phyloP scores from a whole-genome alignment of 2,888 invertebrate species.

The Chirona hameri region DNA sequence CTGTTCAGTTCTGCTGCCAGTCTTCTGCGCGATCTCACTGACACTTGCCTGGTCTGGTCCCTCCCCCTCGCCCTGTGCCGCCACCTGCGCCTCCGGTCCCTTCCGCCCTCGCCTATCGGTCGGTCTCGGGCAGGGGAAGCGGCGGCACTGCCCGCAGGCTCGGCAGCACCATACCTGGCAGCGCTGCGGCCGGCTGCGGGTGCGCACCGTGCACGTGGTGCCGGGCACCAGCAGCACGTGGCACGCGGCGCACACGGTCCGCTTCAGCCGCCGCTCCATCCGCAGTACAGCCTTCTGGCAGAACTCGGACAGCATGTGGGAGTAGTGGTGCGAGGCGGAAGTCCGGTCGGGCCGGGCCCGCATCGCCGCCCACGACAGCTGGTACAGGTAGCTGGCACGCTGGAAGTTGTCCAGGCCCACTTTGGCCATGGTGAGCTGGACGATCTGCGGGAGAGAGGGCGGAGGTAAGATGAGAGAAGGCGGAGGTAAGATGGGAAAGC shows the following conservation, averaged over 20 bases:
- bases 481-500: too few relatives aligned
- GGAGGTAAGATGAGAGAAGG: too few relatives aligned
- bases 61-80: background rate
- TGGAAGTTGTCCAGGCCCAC: conserved; percentile 91
- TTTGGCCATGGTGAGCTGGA: conserved; percentile 88
- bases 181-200: conserved; percentile 6
- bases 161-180: background rate
- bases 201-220: conserved; percentile 22
- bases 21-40: too few relatives aligned
- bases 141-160: background rate
- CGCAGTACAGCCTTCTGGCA: conserved; percentile 22
- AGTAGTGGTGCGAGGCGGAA: background rate
- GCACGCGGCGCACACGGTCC: background rate
- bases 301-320: background rate
- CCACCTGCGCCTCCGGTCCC: background rate
- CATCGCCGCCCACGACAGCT: conserved; percentile 56
- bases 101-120: background rate
- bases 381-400: conserved; percentile 74
- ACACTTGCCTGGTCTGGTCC: too few relatives aligned
- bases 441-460: conserved; percentile 58
- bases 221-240: conserved; percentile 2
- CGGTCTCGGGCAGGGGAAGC: background rate
- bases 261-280: background rate
- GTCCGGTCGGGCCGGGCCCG: conserved; percentile 62
- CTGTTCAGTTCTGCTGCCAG: too few relatives aligned